These are phyloP conservation scores for Sanderia malayensis DNA, from an alignment of 30 jellyfish, hydroid and myxozoan species.

Conservation along the genomic window DNA sequence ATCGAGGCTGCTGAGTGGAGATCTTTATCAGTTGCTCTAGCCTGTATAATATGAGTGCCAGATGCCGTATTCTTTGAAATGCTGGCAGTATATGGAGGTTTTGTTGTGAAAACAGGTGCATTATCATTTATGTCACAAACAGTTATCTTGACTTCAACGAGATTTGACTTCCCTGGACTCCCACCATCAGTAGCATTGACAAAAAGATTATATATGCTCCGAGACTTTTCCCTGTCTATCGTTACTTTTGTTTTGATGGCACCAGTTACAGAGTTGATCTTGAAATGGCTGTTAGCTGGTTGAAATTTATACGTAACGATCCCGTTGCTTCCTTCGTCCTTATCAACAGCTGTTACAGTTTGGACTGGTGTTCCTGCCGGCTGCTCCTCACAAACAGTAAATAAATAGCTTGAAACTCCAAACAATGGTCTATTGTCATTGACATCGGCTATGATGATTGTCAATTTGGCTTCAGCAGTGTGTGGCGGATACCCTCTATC, in stretches of 20 bases:
- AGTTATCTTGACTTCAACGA: slow-evolving; percentile 46
- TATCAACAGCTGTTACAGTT: slow-evolving; percentile 66
- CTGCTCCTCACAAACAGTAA: slow-evolving; percentile 81
- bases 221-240: slow-evolving; percentile 79
- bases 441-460: slow-evolving; percentile 72
- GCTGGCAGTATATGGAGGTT: slow-evolving; percentile 71
- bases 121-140: slow-evolving; percentile 80
- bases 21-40: slow-evolving; percentile 86
- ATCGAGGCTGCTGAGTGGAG: slow-evolving; percentile 40
- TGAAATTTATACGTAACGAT: slow-evolving; percentile 55
- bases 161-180: slow-evolving; percentile 46
- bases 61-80: slow-evolving; percentile 32
- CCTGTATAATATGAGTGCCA: slow-evolving; percentile 44
- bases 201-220: slow-evolving; percentile 31
- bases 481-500: slow-evolving; percentile 85
- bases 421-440: slow-evolving; percentile 85
- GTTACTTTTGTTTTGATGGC: slow-evolving; percentile 53
- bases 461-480: slow-evolving; percentile 44
- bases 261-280: slow-evolving; percentile 62
- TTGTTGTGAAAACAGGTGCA: slow-evolving; percentile 73
- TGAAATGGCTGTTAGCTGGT: slow-evolving; percentile 51
- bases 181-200: slow-evolving; percentile 91
- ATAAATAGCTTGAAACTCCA: slow-evolving; percentile 31
- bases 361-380: slow-evolving; percentile 85
- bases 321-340: slow-evolving; percentile 87